Conservation (phyloP, 2,797 vertebrate species). For the Labeo calbasu region DNA sequence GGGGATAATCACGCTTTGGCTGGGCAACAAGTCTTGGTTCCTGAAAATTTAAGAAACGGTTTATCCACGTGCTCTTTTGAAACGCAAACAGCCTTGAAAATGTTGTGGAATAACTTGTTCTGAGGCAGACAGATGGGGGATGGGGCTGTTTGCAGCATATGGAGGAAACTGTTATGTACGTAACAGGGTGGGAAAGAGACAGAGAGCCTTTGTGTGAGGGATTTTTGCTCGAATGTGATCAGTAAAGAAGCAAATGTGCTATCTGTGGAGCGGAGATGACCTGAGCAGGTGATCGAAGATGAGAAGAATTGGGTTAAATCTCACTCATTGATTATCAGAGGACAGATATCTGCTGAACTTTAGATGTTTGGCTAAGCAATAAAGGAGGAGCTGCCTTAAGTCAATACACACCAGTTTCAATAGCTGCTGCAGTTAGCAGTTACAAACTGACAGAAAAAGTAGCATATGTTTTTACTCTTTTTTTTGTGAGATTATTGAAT, state of each 20-base stretch:
- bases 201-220: conserved; percentile 34
- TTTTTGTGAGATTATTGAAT: background rate
- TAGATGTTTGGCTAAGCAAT: conserved; percentile 44
- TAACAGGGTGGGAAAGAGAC: conserved; percentile 17
- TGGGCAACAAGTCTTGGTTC: conserved; percentile 6
- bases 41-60: background rate
- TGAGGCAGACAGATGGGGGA: background rate
- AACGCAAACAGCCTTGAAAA: conserved; percentile 26
- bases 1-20: conserved; percentile 1
- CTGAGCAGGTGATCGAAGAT: conserved; percentile 1
- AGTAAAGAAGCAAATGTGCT: conserved; percentile 16
- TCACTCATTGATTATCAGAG: conserved; percentile 35
- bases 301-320: conserved; percentile 21
- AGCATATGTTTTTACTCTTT: background rate
- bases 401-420: conserved; percentile 41
- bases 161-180: background rate
- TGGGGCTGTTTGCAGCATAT: conserved; percentile 27
- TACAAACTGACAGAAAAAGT: background rate
- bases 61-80: background rate
- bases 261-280: conserved; percentile 12
- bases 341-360: conserved; percentile 49
- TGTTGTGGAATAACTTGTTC: conserved; percentile 33
- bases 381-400: conserved; percentile 23
- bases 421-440: background rate
- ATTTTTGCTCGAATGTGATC: conserved; percentile 10